Conservation (phyloP, 2,113 vertebrate species). For the Xiphias gladius region DNA sequence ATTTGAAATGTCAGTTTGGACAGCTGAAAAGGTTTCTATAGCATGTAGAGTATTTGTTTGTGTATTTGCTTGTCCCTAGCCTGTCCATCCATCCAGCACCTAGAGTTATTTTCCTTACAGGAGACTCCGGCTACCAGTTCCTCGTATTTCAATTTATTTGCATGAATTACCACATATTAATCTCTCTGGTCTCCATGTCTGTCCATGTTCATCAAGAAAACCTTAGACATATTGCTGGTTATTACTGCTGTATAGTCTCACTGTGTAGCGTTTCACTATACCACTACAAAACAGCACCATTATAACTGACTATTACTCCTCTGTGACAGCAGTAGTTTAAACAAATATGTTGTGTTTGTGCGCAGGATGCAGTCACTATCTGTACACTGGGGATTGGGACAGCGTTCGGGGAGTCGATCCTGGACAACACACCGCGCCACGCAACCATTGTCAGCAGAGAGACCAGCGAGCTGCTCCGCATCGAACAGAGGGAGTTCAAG, state of each 20-base stretch:
- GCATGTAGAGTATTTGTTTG: constrained; percentile 10
- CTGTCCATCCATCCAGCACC: constrained; percentile 43
- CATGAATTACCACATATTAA: constrained; percentile 49
- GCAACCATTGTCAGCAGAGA: constrained; percentile 98
- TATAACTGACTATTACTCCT: not conserved
- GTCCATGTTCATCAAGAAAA: constrained; percentile 14
- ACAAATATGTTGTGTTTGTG: constrained; percentile 33
- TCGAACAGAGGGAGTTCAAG: constrained; percentile 98
- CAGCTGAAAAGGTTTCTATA: constrained; percentile 52
- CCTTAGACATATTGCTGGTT: not conserved
- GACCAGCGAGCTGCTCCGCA: constrained; percentile 94
- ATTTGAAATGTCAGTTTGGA: constrained; percentile 74
- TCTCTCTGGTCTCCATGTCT: constrained; percentile 21
- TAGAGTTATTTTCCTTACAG: constrained; percentile 40
- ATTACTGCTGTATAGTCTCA: not conserved
- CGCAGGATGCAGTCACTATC: constrained; percentile 96
- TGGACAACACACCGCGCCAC: constrained; percentile 98
- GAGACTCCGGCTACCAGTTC: constrained; percentile 12
- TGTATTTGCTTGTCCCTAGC: not conserved
- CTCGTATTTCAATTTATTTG: constrained; percentile 57
- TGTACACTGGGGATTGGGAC: constrained; percentile 97
- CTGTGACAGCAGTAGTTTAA: not conserved
- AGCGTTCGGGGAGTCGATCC: constrained; percentile 97
- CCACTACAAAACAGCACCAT: not conserved
- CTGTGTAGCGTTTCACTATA: not conserved